Percentiles rank a stretch among this genome's conserved stretches.
Conservation (phyloP, 2,113 vertebrate species). For the Bufo gargarizans region DNA sequence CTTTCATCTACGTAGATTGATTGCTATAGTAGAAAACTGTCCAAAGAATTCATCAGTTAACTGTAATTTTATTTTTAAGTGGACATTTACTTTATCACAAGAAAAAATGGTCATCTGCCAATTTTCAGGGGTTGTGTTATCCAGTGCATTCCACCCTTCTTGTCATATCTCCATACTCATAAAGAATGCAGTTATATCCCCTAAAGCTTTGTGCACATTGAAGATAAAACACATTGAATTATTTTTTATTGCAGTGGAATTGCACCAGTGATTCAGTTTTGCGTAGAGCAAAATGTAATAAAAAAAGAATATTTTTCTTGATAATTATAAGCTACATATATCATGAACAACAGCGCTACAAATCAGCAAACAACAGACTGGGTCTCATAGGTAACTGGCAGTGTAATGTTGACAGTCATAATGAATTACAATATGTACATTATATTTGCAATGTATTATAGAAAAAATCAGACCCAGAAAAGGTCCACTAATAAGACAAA, state of each 20-base stretch:
- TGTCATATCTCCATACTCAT: not conserved
- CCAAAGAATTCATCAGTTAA: not conserved
- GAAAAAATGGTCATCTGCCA: not conserved
- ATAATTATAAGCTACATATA: no score
- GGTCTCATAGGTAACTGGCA: no score
- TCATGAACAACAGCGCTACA: no score
- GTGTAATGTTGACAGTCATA: no score
- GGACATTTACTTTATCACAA: not conserved
- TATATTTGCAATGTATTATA: no score
- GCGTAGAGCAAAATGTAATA: no score
- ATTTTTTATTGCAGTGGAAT: not conserved
- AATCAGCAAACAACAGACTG: no score
- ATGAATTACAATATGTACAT: no score
- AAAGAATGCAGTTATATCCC: not conserved
- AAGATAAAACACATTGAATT: not conserved
- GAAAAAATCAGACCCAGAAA: no score
- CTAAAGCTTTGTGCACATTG: not conserved
- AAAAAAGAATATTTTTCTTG: no score
- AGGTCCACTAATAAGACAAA: no score
- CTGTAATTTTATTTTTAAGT: not conserved
- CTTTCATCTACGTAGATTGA: slow-evolving; percentile 10
- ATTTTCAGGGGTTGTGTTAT: slow-evolving; percentile 1
- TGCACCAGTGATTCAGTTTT: not conserved
- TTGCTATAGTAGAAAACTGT: slow-evolving; percentile 2
- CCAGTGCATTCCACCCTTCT: not conserved